These are phyloP conservation scores for Poecile montanus DNA, from an alignment of 2,797 vertebrate species.

Conservation along the genomic window DNA sequence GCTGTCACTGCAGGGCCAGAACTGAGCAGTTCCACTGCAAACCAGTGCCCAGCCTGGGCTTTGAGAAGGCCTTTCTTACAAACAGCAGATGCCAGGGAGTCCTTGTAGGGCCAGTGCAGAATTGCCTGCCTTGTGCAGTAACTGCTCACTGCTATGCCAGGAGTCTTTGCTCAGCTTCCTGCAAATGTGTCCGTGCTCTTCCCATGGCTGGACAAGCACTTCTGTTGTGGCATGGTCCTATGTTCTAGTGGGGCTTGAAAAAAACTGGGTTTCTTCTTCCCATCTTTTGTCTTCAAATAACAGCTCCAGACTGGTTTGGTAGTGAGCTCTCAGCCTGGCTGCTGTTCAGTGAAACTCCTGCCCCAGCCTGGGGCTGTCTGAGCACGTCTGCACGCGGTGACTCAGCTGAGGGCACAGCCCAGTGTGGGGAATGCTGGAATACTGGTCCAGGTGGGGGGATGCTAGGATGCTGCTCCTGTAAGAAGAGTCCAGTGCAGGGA, in stretches of 20 bases:
- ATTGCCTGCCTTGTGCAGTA: not conserved
- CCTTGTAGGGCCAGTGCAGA: not conserved
- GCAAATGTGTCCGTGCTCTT: not conserved
- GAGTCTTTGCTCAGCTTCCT: not conserved
- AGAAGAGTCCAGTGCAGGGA: not conserved
- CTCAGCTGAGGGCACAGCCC: not conserved
- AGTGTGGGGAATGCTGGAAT: not conserved
- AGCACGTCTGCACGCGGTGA: not conserved
- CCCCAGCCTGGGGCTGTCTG: not conserved
- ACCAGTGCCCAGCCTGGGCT: not conserved
- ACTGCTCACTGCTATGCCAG: not conserved
- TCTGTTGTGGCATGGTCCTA: rapidly evolving
- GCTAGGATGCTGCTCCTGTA: not conserved
- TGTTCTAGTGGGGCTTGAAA: not conserved
- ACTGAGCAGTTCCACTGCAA: not conserved
- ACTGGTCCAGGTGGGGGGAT: not conserved
- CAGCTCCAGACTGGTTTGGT: not conserved
- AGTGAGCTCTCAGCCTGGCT: not conserved
- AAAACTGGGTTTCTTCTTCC: not conserved
- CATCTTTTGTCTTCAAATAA: not conserved
- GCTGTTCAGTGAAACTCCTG: not conserved
- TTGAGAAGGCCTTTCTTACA: not conserved
- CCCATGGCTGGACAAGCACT: not conserved
- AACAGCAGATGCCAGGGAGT: not conserved
- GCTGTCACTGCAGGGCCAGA: not conserved